A percentile compares a stretch with the other conserved stretches of the same genome.
Conservation (phyloP, 2,888 invertebrate species). For the Odontothrips loti region DNA sequence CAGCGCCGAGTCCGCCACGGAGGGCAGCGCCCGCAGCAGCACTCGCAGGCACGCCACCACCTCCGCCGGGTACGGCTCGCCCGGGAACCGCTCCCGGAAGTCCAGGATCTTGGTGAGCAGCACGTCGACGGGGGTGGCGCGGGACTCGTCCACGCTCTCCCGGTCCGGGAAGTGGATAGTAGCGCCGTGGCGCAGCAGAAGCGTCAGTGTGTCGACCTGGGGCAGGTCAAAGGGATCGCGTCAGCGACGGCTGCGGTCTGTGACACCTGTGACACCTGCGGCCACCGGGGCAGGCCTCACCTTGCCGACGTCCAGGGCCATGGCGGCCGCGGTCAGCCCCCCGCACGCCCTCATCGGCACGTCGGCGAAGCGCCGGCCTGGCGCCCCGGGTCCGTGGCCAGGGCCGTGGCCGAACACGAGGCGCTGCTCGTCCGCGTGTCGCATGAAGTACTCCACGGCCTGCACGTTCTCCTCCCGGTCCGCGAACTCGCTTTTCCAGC, state of each 20-base stretch:
- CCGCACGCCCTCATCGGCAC: constrained; percentile 80
- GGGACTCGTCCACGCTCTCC: constrained; percentile 51
- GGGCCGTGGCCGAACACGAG: constrained; percentile 49
- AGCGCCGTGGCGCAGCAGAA: constrained; percentile 56
- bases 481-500: constrained; percentile 82
- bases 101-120: constrained; percentile 62
- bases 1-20: constrained; percentile 2
- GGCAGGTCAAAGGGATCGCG: too few species aligned
- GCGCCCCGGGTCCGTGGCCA: constrained; percentile 38
- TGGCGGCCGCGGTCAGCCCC: constrained; percentile 64
- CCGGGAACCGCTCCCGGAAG: constrained; percentile 47
- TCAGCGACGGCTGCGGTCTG: too few species aligned
- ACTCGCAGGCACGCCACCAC: constrained; percentile 65
- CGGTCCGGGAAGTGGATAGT: constrained; percentile 31
- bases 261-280: too few species aligned
- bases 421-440: constrained; percentile 66
- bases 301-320: constrained; percentile 65
- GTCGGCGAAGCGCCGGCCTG: constrained; percentile 60
- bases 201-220: constrained; percentile 67
- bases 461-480: constrained; percentile 72
- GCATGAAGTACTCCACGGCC: constrained; percentile 70
- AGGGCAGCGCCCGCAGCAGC: constrained; percentile 59
- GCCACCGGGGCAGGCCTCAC: background rate
- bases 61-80: constrained; percentile 59
- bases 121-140: constrained; percentile 60